Evolutionary conservation across 2,797 vertebrate species (phyloP).

Genomic region (Coilia nasus): DNA sequence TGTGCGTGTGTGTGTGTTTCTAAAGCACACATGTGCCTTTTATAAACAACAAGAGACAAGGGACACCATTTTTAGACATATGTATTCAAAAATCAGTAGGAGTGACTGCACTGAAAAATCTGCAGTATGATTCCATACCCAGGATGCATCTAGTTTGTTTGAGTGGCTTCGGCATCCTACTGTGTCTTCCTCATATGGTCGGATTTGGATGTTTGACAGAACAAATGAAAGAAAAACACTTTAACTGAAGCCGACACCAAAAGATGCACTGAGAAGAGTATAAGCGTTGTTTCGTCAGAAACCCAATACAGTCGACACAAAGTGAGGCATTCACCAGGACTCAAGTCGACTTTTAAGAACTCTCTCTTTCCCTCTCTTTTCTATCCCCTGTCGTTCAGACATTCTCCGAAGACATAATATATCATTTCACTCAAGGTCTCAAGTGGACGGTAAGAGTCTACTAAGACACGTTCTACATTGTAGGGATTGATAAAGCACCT

Average conservation of each 20-base stretch:
- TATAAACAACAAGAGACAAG: background rate
- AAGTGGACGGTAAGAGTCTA: background rate
- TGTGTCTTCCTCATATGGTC: constrained; percentile 36
- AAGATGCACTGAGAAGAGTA: constrained; percentile 44
- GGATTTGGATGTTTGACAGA: constrained; percentile 44
- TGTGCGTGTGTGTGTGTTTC: background rate
- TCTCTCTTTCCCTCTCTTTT: background rate
- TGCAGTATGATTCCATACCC: constrained; percentile 12
- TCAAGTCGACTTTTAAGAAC: background rate
- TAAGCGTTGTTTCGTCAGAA: constrained; percentile 21
- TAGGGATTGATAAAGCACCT: background rate
- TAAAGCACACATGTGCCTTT: constrained; percentile 4
- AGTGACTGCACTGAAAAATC: background rate
- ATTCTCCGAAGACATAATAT: background rate
- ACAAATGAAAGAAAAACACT: constrained; percentile 65
- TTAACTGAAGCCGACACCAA: constrained; percentile 59
- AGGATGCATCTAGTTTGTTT: constrained; percentile 5
- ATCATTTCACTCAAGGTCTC: constrained; percentile 1
- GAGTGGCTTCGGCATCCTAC: constrained; percentile 1
- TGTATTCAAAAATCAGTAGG: constrained; percentile 18
- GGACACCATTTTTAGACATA: constrained; percentile 14
- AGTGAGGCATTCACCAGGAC: background rate
- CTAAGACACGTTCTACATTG: background rate
- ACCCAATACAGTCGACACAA: background rate
- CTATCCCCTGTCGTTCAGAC: constrained; percentile 1